Percentiles rank a stretch among this genome's conserved stretches.
Evolutionary conservation across 2,113 vertebrate genomes (phyloP).

Genomic region (Pseudolaguvia tuberculata): DNA sequence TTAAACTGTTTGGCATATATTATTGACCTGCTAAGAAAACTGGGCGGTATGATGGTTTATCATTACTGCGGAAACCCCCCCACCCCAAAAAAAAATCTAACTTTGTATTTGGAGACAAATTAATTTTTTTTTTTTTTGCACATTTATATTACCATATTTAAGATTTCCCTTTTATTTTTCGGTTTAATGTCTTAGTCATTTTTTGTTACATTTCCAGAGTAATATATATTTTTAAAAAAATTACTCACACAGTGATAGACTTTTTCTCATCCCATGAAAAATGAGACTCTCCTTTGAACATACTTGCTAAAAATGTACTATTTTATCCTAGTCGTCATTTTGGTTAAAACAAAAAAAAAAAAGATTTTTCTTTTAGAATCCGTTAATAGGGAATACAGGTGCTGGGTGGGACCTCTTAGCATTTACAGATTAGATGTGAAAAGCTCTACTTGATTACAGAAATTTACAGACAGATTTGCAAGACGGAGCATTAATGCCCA

Average conservation of each 20-base stretch:
- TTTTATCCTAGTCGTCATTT: conserved; percentile 28
- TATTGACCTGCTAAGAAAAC: neutral
- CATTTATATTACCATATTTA: no score
- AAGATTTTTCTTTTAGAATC: conserved; percentile 53
- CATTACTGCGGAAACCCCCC: no score
- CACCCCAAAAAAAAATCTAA: no score
- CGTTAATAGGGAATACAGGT: conserved; percentile 56
- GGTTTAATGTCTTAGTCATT: no score
- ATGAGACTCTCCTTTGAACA: conserved; percentile 20
- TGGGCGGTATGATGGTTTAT: no score
- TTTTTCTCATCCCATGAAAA: no score
- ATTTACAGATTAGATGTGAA: conserved; percentile 65
- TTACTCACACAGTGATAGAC: no score
- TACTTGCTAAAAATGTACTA: neutral
- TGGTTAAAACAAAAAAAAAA: conserved; percentile 41
- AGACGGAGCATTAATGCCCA: conserved; percentile 57
- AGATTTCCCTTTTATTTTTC: no score
- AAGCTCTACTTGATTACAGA: conserved; percentile 68
- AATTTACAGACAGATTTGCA: conserved; percentile 58
- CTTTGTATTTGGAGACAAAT: no score
- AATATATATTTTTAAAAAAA: no score
- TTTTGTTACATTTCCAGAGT: no score
- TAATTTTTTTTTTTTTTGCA: no score
- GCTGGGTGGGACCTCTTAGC: conserved; percentile 54
- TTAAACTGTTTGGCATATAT: neutral